Evolutionary conservation across 2,797 vertebrate genomes (phyloP), one percentile per base, ranked within the genome.

Genomic region (Chelon auratus): DNA sequence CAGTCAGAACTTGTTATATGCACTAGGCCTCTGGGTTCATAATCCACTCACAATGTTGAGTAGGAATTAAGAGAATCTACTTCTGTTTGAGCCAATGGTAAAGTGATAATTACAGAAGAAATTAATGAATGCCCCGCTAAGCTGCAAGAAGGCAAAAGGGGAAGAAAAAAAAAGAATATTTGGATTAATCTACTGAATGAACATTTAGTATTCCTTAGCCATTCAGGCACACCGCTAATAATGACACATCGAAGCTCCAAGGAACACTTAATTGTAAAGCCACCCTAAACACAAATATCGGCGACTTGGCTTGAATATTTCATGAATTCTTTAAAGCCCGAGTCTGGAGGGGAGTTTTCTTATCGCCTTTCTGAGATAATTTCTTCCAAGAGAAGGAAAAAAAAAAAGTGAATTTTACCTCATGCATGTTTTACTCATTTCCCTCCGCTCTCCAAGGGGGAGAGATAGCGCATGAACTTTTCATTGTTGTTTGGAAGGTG

Each of bases 91-190:
- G 79, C 83, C 81, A 90, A 84, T 69, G 62, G 75, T 53, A 82
- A 81, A 85, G 71, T 52, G 71, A 88, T 91, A 90, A 90, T 92
- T 87, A 90, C 75, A 78, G 81, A 80, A 74, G 81, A 87, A 90
- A 89, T 89, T 75, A 90, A 86, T 87, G 75, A 88, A 89, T 68
- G 64, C 77, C 85, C 83, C 55, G 50, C 82, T 86, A 83, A 82
- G 84, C 62, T 63, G 64, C 67, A 60, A 68, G 82, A 81, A 77
- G 64, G 72, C 39, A 45, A 81, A 77, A 63, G 20, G 36, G 7
- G 11, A 17, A 3, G 10, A 42, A 43, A 43, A 60, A 69, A 61
- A 81, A 77, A 65, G 20, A 66, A 72, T 68, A 86, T 88, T 87
- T 88, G 84, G 80, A 87, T 92, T 87, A 89, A 85, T 56, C 67